Base-by-base conservation (phyloP, 2,113 vertebrate species). In the Astatoreochromis straeleni region DNA sequence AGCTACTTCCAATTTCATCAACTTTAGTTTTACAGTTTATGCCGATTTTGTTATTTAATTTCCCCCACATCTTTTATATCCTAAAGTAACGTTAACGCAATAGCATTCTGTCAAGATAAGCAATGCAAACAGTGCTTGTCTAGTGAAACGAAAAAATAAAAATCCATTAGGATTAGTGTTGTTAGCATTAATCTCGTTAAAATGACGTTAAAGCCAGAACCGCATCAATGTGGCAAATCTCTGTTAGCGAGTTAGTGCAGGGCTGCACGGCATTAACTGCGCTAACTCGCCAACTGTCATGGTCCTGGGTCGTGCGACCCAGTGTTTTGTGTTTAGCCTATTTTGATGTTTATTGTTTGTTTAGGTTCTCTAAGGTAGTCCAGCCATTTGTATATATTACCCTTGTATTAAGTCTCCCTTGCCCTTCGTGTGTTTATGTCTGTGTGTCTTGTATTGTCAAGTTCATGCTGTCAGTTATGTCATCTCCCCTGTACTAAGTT, bases 1-100 rank as follows among this genome's bases (percentile, higher is more conserved):
- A 91, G 81, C 29, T 42, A n/a, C 68, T 35, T 93, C 93, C 83
- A 94, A 91, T 91, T 93, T 95, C 87, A 94, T 93, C 93, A 89
- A 94, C 92, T 93, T 94, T 91, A 88, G 65, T 84, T 83, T 65
- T 31, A 91, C 31, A 42, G 87, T 90, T 92, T 91, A 91, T 89
- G 42, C 75, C 19, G 11, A 78, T 26, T 80, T 60, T 82, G 31
- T 87, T 4, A 60, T 75, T 45, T 47, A 0, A 29, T 75, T 75
- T 47, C 6, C 14, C 14, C 40, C 4, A 45, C 9, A 26, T 45
- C 21, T 73, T 73, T 73, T 75, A 26, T 75, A 47, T 47, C 40
- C 35, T 38, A 38, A 38, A 38, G 38, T 65, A 65, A 65, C 19
- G 10, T 65, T 38, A 65, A 65, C 26, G 26, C 26, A 26, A 26